Evolutionary conservation across 2,797 vertebrate species (phyloP).

Genomic region (Chloroceryle inda): DNA sequence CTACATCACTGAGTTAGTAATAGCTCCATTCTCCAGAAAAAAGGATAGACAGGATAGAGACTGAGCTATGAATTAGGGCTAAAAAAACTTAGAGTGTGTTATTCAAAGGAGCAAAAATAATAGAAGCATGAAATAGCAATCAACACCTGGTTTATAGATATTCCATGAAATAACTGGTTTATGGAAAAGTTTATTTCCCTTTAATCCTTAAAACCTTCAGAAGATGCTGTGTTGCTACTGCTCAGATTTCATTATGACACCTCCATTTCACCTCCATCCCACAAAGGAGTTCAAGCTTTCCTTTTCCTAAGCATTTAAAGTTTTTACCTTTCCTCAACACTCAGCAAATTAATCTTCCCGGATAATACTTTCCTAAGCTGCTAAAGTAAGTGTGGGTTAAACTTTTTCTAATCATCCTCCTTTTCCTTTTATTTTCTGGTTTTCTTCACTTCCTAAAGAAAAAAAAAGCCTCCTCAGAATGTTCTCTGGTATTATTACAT

Average conservation of each 20-base stretch:
- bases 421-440: neutral
- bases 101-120: neutral
- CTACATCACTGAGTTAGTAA: too few relatives aligned
- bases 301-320: neutral
- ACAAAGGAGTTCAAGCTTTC: neutral
- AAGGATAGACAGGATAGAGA: neutral
- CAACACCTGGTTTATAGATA: neutral
- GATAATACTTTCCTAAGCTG: neutral
- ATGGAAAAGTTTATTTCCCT: neutral
- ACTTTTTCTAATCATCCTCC: neutral
- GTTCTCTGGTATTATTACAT: neutral
- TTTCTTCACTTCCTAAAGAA: neutral
- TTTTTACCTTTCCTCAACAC: neutral
- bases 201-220: neutral
- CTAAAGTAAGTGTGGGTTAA: neutral
- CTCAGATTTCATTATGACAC: fast-evolving
- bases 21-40: neutral
- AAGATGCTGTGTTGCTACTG: neutral
- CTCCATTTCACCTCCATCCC: neutral
- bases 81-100: neutral
- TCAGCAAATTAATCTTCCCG: neutral
- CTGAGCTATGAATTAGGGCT: neutral
- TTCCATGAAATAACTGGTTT: neutral
- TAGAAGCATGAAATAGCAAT: neutral
- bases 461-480: too few relatives aligned